Conservation (phyloP, 2,888 invertebrate species). For the Leptinotarsa juncta region DNA sequence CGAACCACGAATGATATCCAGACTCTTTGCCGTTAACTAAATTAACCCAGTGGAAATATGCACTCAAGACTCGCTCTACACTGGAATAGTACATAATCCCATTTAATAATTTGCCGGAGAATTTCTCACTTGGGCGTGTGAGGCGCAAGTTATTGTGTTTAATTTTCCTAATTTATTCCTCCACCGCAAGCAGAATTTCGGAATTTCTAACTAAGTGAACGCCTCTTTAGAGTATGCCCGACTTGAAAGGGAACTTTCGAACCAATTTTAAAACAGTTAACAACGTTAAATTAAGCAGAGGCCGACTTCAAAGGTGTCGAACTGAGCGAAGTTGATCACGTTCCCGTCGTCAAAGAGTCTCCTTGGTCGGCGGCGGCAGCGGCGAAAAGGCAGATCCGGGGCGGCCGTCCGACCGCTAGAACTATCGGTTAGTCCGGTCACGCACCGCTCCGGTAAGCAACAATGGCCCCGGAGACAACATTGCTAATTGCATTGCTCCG, state of each 20-base stretch:
- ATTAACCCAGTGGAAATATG: slow-evolving; percentile 36
- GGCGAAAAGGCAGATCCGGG: neutral
- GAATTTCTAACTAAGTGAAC: slow-evolving; percentile 36
- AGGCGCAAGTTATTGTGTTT: slow-evolving; percentile 40
- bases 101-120: slow-evolving; percentile 34
- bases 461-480: slow-evolving; percentile 64
- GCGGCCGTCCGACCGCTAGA: slow-evolving; percentile 26
- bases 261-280: slow-evolving; percentile 60
- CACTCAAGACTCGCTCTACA: slow-evolving; percentile 35
- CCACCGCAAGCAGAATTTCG: slow-evolving; percentile 34
- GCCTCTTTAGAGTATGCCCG: slow-evolving; percentile 33
- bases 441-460: slow-evolving; percentile 63
- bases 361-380: slow-evolving; percentile 16
- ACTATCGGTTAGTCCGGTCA: slow-evolving; percentile 58
- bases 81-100: slow-evolving; percentile 32
- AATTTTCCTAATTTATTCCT: slow-evolving; percentile 45
- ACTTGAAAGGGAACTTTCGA: slow-evolving; percentile 51
- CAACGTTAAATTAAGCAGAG: slow-evolving; percentile 62
- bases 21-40: slow-evolving; percentile 28
- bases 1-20: slow-evolving; percentile 24
- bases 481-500: slow-evolving; percentile 63
- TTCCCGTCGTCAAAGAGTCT: slow-evolving; percentile 54
- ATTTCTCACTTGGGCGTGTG: slow-evolving; percentile 29
- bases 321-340: slow-evolving; percentile 53
- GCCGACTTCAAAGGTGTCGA: slow-evolving; percentile 62